phyloP scores from a whole-genome alignment of 2,797 vertebrate genomes.

The Molossus alvarezi region DNA sequence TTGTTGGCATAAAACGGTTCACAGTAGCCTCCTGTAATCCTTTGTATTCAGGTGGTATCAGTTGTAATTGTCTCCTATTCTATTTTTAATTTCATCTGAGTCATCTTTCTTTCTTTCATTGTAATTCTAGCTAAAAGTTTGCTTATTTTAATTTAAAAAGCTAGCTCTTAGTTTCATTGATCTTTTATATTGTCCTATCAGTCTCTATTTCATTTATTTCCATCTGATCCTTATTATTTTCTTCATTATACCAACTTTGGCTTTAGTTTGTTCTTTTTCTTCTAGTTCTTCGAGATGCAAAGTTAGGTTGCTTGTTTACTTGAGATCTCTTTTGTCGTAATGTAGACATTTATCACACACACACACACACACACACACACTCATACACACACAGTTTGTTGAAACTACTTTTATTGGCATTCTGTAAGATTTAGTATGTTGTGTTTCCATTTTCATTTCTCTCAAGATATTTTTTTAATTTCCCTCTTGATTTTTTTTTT shows the following conservation, averaged over 20 bases:
- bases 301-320: too few relatives aligned
- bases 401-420: neutral
- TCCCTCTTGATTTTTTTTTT: too few relatives aligned
- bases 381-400: neutral
- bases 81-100: neutral
- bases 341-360: too few relatives aligned
- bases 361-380: too few relatives aligned
- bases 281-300: too few relatives aligned
- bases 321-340: too few relatives aligned
- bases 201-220: neutral
- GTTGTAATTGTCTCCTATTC: neutral
- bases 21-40: neutral
- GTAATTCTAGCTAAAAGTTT: neutral
- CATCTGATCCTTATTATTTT: neutral
- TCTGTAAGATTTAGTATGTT: neutral
- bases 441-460: too few relatives aligned
- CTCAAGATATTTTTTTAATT: too few relatives aligned
- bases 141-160: neutral
- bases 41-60: neutral
- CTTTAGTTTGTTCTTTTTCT: too few relatives aligned
- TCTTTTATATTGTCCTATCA: neutral
- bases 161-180: neutral
- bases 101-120: neutral
- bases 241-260: neutral
- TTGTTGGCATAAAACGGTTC: neutral